Base-by-base conservation (phyloP, 2,888 invertebrate genomes). In the Gonocerus acuteangulatus region DNA sequence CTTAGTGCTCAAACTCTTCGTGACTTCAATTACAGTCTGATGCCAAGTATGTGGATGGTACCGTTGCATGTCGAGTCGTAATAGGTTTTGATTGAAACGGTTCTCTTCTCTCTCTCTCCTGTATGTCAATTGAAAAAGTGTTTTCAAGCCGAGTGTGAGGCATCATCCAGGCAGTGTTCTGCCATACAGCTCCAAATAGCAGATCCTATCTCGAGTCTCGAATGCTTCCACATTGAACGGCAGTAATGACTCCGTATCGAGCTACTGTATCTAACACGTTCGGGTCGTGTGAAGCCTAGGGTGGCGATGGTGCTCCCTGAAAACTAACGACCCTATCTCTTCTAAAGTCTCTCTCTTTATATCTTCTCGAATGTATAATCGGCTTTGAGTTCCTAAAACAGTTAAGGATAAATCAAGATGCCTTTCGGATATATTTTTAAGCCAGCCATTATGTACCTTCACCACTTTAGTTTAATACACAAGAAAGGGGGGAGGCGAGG, bases 41-140 rank as follows among this genome's bases (percentile, higher is more conserved):
- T 54, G 54, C 54, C 54, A 54, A 54, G 57, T 57, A 47, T 57
- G 57, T 57, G 47, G 57, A 57, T 57, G 57, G 57, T 57, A 57
- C 57, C 45, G 57, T 57, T 47, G 57, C 57, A 57, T 57, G 57
- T 57, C 57, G 42, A 13, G 2, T 9, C 19, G 32, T 57, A 57
- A 57, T 57, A 57, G 54, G 15, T 54, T 42, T 36, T 54, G 16
- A 54, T 54, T 54, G 54, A 54, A 39, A 54, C 42, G 22, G 54
- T n/a, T 21, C 39, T 39, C 39, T 39, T 39, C 39, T 39, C 27
- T 27, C 27, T 27, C 27, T 27, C 27, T 27, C 27, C 34, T 27
- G 42, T 42, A 16, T 19, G 19, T 16, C 51, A 36, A 51, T 51
- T 51, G 51, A 51, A 51, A 36, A 51, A 51, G 51, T 51, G 27